phyloP scores from a whole-genome alignment of 2,888 invertebrate species.

The Vannuccia rotundouncinata region DNA sequence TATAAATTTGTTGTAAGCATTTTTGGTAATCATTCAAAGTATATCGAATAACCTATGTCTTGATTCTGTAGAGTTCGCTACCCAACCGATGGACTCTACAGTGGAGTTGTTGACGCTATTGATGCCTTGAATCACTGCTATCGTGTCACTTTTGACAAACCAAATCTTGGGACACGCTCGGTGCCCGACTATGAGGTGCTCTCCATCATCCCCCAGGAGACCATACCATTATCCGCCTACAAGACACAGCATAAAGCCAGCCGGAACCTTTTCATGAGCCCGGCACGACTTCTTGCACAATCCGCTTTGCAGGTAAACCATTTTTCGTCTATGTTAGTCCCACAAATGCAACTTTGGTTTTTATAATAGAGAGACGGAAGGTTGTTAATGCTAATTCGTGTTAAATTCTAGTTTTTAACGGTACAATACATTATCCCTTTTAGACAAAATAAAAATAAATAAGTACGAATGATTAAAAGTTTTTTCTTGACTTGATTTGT shows the following conservation, averaged over 20 bases:
- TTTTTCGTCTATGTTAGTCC: too few relatives aligned
- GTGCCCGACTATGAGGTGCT: conserved; percentile 92
- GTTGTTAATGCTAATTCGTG: too few relatives aligned
- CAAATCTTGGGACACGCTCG: conserved; percentile 84
- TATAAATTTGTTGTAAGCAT: background rate
- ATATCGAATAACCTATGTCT: too few relatives aligned
- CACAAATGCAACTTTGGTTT: too few relatives aligned
- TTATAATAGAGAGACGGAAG: too few relatives aligned
- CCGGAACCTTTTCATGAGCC: conserved; percentile 39
- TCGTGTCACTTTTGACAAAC: conserved; percentile 83
- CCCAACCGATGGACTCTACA: conserved; percentile 40
- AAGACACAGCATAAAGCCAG: conserved; percentile 40
- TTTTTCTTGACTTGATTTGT: too few relatives aligned
- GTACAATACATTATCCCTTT: too few relatives aligned
- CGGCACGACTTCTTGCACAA: conserved; percentile 39
- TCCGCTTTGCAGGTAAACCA: conserved; percentile 37
- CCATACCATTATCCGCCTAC: conserved; percentile 72
- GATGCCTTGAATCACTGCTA: conserved; percentile 89
- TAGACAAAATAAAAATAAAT: too few relatives aligned
- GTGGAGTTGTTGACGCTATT: conserved; percentile 69
- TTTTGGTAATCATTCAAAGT: background rate
- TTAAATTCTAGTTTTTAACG: too few relatives aligned
- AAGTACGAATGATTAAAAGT: too few relatives aligned
- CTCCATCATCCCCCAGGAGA: conserved; percentile 76
- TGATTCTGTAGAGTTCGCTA: conserved; percentile 36